Evolutionary conservation across 2,888 invertebrate species (phyloP).

Genomic region (Nineta flava): DNA sequence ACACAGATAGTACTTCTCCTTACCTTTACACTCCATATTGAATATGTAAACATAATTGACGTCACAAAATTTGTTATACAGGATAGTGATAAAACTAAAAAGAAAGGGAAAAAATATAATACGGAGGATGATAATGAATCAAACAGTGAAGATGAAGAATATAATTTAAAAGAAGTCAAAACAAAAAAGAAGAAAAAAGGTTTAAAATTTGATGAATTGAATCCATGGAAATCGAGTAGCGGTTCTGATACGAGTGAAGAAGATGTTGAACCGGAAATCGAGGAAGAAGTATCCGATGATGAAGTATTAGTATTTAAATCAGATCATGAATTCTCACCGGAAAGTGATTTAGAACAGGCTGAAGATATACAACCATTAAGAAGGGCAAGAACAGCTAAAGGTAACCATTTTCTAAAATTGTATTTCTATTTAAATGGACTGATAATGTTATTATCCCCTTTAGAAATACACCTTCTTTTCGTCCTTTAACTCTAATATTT

Average conservation of each 20-base stretch:
- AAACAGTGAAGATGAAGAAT: constrained; percentile 25
- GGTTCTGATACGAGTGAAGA: constrained; percentile 31
- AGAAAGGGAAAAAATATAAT: background rate
- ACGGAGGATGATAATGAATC: background rate
- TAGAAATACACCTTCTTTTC: too few relatives aligned
- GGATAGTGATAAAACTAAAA: background rate
- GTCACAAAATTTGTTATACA: background rate
- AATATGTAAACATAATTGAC: too few relatives aligned
- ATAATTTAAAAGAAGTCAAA: constrained; percentile 20
- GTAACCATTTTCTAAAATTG: constrained; percentile 22
- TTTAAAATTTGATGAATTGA: constrained; percentile 30
- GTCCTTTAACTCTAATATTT: too few relatives aligned
- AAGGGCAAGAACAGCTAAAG: constrained; percentile 72
- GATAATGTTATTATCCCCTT: too few relatives aligned
- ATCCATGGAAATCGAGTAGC: constrained; percentile 43
- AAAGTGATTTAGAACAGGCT: constrained; percentile 65
- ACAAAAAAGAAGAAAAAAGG: constrained; percentile 17
- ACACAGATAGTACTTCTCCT: too few relatives aligned
- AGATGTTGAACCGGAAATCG: constrained; percentile 24
- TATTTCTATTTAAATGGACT: too few relatives aligned
- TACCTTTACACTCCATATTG: too few relatives aligned
- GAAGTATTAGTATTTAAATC: constrained; percentile 47
- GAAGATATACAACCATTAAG: constrained; percentile 58
- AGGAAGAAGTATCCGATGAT: constrained; percentile 28
- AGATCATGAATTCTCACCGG: constrained; percentile 87